Base-by-base conservation (phyloP, 2,888 invertebrate genomes). In the Bellardia pandia region DNA sequence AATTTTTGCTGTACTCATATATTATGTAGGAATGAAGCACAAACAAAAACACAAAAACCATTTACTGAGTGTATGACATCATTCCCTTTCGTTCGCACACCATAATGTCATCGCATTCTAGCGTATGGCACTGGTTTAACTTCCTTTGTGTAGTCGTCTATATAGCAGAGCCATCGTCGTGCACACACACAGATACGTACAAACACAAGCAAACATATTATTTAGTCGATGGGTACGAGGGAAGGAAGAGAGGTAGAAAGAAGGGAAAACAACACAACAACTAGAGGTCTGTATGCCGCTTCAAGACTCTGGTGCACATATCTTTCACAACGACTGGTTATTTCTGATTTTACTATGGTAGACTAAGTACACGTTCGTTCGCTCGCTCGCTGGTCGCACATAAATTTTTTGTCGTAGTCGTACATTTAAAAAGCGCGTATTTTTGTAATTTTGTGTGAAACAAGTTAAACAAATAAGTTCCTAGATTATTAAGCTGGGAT, bases 291-390 rank as follows among this genome's bases (percentile, higher is more conserved):
- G 60, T 80, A 83, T 82, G 79, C 80, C 84, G 87, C 87, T 87
- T 88, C 89, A 89, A 85, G 85, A 83, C 89, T 89, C 86, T 88
- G 85, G 86, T 88, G 89, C 90, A 90, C 91, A 92, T 91, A 92
- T 92, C 91, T 92, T 92, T 87, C 91, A 90, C 89, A 91, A 85
- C 89, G 91, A 89, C 90, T 90, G 91, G 90, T 92, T 92, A 92
- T 92, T 92, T 92, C 91, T 92, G 92, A 92, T 92, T 92, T 91
- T 91, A 92, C 90, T 91, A 92, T 92, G 92, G 91, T 92, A 90
- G 91, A 90, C 91, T 91, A 90, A 92, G 91, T 88, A 85, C 89
- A 88, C 88, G 89, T 86, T 88, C 85, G 89, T 90, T 89, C 89
- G 89, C 88, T 89, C 89, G 90, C 89, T 88, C 90, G 90, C 88